Percentiles rank a stretch among this genome's conserved stretches.
These are phyloP conservation scores for Nicator chloris DNA, from an alignment of 2,113 vertebrate genomes.

Conservation along the genomic window DNA sequence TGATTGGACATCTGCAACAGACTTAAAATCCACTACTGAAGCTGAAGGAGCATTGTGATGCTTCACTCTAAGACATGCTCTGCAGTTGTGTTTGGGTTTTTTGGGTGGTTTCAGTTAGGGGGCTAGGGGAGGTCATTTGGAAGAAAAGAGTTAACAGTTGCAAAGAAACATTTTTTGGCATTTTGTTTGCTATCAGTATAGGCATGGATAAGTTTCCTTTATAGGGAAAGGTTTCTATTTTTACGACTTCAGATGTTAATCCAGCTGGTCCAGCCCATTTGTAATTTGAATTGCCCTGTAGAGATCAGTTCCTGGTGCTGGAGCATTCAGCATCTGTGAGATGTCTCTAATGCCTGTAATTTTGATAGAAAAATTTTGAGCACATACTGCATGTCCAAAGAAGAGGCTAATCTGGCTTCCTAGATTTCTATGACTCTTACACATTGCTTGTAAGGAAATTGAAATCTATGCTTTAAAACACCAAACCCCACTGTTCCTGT, in stretches of 20 bases:
- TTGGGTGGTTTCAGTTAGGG: not conserved
- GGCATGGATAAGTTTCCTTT: not conserved
- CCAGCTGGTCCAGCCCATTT: not conserved
- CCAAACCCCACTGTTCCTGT: not conserved
- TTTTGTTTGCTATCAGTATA: not conserved
- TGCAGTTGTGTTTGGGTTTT: not conserved
- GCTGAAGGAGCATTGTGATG: not conserved
- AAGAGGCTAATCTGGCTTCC: not conserved
- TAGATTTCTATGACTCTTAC: not conserved
- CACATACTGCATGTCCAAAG: not conserved
- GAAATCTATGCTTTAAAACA: not conserved
- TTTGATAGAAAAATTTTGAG: not conserved
- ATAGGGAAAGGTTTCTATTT: not conserved
- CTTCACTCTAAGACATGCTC: not conserved
- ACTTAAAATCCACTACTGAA: accelerated
- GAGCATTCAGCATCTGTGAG: not conserved
- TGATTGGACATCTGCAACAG: not conserved
- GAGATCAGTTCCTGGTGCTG: not conserved
- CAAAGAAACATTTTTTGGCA: not conserved
- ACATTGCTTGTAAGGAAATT: not conserved
- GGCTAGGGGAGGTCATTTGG: not conserved
- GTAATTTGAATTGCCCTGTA: not conserved
- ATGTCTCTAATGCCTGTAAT: not conserved
- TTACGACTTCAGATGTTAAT: not conserved
- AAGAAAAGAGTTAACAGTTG: not conserved